Evolutionary conservation across 64 coral and sea anemone genomes (phyloP), one percentile per base, ranked within the genome.

Genomic region (Porites australiensis): DNA sequence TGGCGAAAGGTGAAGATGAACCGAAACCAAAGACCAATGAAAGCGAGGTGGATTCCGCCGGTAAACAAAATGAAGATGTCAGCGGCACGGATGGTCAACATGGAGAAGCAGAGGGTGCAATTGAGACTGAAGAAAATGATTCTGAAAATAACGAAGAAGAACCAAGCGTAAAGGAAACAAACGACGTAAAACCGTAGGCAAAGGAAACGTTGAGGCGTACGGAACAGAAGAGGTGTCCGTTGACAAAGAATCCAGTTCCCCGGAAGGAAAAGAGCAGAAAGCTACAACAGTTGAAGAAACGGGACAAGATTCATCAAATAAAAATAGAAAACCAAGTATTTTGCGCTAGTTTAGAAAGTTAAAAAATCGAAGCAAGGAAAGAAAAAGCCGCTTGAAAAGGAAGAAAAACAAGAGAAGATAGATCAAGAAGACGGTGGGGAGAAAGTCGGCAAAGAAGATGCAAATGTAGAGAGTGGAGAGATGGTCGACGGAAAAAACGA

Each of bases 321-420:
- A 52, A 51, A n/a, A 68, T 4, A 84, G 45, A n/a, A 84, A 50
- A 20, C 48, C 63, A 50, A 67, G 16, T 50, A 67, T 84, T 84
- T 68, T 84, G 62, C 81, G 81, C 63, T 68, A 44, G 13, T 69
- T 84, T 46, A 84, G 45, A 11, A 84, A 84, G 81, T 65, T 84
- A 2, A 84, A 20, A 19, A 50, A 48, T 64, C 37, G 48, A 21
- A 13, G 18, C 44, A 86, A 52, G 46, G 45, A 9, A 70, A 19
- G 58, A 64, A 89, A 49, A 77, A 77, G 44, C 13, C 50, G 12
- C 14, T 21, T 15, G 50, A 58, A 19, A 54, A 72, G n/a, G n/a
- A n/a, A n/a, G n/a, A n/a, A n/a, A n/a, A 37, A 37, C 27, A 37
- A 37, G 27, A 37, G 27, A 37, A 37, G 27, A 37, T 37, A 37